Conservation (phyloP, 1,140 invertebrate species). For the Aphaenogaster rudis region DNA sequence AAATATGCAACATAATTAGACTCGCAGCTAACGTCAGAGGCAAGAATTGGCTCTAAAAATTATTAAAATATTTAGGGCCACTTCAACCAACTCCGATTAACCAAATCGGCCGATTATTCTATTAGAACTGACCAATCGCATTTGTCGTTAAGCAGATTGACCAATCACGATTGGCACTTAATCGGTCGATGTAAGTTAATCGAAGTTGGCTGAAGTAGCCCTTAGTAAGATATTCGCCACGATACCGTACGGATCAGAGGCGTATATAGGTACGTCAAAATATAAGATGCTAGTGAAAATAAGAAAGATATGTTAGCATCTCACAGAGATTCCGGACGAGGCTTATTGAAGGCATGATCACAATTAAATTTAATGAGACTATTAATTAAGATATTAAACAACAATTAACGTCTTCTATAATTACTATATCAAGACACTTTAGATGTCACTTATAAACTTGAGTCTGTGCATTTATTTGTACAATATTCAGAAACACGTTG, state of each 20-base stretch:
- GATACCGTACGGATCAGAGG: background rate
- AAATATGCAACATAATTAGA: background rate
- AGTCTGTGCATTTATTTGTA: background rate
- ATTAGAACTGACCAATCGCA: no score
- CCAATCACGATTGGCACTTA: no score
- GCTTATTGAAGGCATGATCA: background rate
- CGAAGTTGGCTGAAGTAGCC: no score
- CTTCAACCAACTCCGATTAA: no score
- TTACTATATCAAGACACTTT: background rate
- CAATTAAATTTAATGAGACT: constrained; percentile 44
- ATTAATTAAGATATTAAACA: constrained; percentile 49
- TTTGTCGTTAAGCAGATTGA: no score
- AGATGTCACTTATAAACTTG: background rate
- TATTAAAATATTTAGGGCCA: background rate
- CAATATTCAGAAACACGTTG: background rate
- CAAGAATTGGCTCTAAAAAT: background rate
- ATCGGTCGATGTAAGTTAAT: no score
- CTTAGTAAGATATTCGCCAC: background rate
- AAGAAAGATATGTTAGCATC: background rate
- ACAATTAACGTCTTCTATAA: constrained; percentile 36
- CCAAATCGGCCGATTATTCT: no score
- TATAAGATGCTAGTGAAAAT: background rate
- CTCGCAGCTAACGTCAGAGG: background rate
- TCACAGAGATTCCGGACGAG: background rate
- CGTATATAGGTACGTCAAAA: background rate